Base-by-base conservation (phyloP, 1,140 invertebrate species). In the Drosophila bifasciata region DNA sequence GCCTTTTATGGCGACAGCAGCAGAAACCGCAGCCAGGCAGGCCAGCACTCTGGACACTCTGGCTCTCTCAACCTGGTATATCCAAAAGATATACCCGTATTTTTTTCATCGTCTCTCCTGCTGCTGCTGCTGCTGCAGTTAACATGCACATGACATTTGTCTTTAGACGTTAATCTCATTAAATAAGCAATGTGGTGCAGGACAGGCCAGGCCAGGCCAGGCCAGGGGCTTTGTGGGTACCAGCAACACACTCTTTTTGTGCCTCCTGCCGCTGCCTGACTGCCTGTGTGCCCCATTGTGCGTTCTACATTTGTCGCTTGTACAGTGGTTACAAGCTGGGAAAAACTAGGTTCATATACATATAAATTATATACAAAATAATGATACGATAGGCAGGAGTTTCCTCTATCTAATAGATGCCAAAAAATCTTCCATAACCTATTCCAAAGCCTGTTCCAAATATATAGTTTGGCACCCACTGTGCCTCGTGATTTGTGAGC, bases 141-240 rank as follows among this genome's bases (percentile, higher is more conserved):
- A 79, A 88, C 88, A 77, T 90, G 78, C 74, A 76, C 80, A 90
- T 90, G 89, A 90, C 78, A 90, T 89, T 90, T 90, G 89, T 90
- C 89, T 83, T 89, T 79, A 69, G 81, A 89, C 80, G 89, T 89
- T 90, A 90, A 90, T 90, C 89, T 90, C 81, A 90, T 90, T 90
- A 90, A 90, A 89, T 79, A 90, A 86, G 76, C 89, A 76, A 85
- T 89, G 76, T 76, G 76, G 63, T 74, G 67, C 57, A 78, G 63
- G 48, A 59, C 58, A 40, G 50, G 25, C 44, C 23, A 25, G 23
- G 7, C 23, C 23, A 25, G 23, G 23, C 19, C 44, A 44, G 28
- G 28, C 15, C 32, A 36, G 9, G 32, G 32, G 11, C 32, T 36
- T 36, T 36, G 32, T 36, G 32, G 32, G 3, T 13, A 11, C 3